phyloP scores from a whole-genome alignment of 2,888 invertebrate species.

The Spisula subtruncata region DNA sequence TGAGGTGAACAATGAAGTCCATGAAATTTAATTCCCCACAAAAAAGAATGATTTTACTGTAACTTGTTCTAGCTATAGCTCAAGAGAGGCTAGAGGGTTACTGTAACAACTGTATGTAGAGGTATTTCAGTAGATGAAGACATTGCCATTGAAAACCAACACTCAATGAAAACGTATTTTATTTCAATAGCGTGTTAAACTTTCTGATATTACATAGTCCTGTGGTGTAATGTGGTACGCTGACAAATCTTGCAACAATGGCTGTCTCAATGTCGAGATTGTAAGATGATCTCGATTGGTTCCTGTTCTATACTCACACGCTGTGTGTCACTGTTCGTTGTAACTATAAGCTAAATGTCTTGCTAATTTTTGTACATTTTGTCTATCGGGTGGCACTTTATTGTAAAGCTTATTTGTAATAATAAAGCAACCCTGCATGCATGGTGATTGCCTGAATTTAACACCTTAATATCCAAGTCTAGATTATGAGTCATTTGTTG shows the following conservation, averaged over 20 bases:
- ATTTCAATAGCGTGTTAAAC: conserved; percentile 38
- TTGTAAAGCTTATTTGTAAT: neutral
- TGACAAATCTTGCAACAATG: neutral
- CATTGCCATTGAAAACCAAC: conserved; percentile 12
- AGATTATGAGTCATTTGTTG: neutral
- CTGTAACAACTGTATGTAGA: too few species aligned
- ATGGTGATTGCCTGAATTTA: conserved; percentile 11
- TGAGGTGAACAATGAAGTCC: too few species aligned
- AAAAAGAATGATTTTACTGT: too few species aligned
- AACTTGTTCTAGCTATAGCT: too few species aligned
- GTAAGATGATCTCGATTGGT: neutral
- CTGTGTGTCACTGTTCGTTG: neutral
- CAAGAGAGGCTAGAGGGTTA: too few species aligned
- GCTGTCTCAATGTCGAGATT: neutral
- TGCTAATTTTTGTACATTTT: neutral
- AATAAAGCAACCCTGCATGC: neutral
- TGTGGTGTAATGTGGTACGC: conserved; percentile 10
- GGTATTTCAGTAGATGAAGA: conserved; percentile 2
- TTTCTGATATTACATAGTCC: conserved; percentile 4
- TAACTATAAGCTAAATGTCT: neutral
- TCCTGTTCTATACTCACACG: neutral
- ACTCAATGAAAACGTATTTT: conserved; percentile 20
- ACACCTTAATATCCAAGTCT: neutral
- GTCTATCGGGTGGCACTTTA: neutral
- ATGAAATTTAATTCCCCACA: too few species aligned